These are phyloP conservation scores for Neocrepidodera transversa DNA, from an alignment of 2,888 invertebrate species.

Conservation along the genomic window DNA sequence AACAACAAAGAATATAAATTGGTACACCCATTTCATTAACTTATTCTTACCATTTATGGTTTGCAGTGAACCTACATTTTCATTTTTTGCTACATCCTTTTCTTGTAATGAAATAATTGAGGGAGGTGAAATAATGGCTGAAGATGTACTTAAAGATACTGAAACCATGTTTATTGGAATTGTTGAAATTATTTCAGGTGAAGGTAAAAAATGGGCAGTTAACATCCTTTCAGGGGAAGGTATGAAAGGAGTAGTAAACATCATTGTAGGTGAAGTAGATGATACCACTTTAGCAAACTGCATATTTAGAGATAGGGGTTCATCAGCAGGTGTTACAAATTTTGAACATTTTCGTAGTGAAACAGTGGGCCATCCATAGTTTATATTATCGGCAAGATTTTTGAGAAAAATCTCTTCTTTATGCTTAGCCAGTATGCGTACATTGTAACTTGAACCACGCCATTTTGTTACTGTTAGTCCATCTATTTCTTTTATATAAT, in stretches of 20 bases:
- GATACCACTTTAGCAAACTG: background rate
- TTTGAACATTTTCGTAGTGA: background rate
- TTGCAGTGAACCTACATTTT: background rate
- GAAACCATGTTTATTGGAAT: background rate
- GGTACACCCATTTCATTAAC: background rate
- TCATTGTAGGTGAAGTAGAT: background rate
- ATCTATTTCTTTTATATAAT: too few relatives aligned
- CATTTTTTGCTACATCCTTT: background rate
- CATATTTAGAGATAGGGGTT: background rate
- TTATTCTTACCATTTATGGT: background rate
- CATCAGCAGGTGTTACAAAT: background rate
- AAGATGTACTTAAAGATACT: background rate
- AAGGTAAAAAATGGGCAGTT: background rate
- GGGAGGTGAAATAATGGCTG: background rate
- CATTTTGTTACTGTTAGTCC: too few relatives aligned
- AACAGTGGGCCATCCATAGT: background rate
- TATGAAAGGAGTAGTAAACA: background rate
- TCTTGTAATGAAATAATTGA: background rate
- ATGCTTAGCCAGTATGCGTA: too few relatives aligned
- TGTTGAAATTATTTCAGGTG: background rate
- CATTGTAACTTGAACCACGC: too few relatives aligned
- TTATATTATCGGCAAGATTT: too few relatives aligned
- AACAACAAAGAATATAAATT: background rate
- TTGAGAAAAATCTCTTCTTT: too few relatives aligned
- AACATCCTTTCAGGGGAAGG: background rate